Percentiles rank a stretch among this genome's conserved stretches.
Conservation (phyloP, 1,140 invertebrate species). For the Brachionus paranguensis region DNA sequence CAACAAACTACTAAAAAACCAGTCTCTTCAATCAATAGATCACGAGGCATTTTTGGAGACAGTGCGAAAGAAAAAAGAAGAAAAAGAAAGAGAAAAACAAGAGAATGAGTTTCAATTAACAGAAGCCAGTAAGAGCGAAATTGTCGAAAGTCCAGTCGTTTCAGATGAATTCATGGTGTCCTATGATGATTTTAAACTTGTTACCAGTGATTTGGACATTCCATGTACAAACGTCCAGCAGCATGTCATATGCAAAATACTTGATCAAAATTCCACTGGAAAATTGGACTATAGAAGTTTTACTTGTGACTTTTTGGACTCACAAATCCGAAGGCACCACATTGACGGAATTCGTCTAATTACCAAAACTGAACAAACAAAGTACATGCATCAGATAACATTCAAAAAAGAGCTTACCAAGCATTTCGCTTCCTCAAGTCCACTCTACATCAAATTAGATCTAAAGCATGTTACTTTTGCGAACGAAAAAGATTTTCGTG, state of each 20-base stretch:
- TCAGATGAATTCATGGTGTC: not conserved
- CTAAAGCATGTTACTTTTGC: conserved; percentile 7
- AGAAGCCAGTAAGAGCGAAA: not conserved
- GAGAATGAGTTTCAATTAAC: not conserved
- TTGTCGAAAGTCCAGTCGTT: not conserved
- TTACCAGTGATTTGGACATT: not conserved
- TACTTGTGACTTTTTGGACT: conserved; percentile 1
- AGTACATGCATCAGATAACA: not conserved
- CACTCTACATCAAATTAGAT: not conserved
- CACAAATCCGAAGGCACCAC: not conserved
- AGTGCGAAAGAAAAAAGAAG: conserved; percentile 13
- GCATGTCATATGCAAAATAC: conserved; percentile 21
- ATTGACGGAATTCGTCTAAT: conserved; percentile 14
- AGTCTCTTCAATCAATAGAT: not conserved
- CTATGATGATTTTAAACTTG: conserved; percentile 35
- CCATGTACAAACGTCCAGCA: conserved; percentile 28
- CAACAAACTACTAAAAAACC: not conserved
- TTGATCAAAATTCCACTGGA: not conserved
- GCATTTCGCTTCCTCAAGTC: not conserved
- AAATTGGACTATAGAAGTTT: not conserved
- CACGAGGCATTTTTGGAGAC: conserved; percentile 3
- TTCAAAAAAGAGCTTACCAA: conserved; percentile 27
- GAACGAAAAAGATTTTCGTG: not conserved
- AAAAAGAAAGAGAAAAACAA: conserved; percentile 19
- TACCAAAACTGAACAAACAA: not conserved